Percentiles rank a stretch among this genome's conserved stretches.
Evolutionary conservation across 2,797 vertebrate genomes (phyloP).

Genomic region (Lithobates pipiens): DNA sequence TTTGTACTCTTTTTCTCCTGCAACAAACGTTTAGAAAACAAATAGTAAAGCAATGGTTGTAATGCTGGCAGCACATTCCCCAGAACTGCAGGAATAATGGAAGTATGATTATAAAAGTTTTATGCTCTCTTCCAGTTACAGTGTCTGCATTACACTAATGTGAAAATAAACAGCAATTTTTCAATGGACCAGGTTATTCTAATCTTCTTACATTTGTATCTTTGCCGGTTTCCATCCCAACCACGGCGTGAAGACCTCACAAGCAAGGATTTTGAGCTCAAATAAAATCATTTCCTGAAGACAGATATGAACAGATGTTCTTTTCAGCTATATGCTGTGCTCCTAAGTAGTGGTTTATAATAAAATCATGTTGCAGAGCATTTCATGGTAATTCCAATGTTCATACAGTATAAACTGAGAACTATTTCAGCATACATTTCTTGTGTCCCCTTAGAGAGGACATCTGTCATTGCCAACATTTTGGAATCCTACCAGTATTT

Average conservation of each 20-base stretch:
- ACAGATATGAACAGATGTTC: no score
- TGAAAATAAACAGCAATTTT: not conserved
- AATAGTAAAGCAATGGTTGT: not conserved
- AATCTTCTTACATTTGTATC: not conserved
- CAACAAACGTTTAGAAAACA: not conserved
- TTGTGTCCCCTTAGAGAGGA: not conserved
- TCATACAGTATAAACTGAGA: no score
- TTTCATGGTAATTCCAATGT: no score
- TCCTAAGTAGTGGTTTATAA: no score
- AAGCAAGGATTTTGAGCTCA: not conserved
- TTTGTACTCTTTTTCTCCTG: not conserved
- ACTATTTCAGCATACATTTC: not conserved
- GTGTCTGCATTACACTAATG: not conserved
- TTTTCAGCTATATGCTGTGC: no score
- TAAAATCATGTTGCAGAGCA: no score
- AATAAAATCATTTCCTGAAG: no score
- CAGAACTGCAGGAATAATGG: not conserved
- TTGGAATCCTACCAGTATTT: not conserved
- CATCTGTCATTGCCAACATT: not conserved
- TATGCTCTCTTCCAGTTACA: not conserved
- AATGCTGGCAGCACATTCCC: not conserved
- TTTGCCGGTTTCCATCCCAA: not conserved
- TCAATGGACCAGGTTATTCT: not conserved
- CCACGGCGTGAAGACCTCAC: not conserved
- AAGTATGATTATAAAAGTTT: not conserved